Percentiles rank a stretch among this genome's conserved stretches.
phyloP scores from a whole-genome alignment of 2,797 vertebrate genomes.

The Melanogrammus aeglefinus region DNA sequence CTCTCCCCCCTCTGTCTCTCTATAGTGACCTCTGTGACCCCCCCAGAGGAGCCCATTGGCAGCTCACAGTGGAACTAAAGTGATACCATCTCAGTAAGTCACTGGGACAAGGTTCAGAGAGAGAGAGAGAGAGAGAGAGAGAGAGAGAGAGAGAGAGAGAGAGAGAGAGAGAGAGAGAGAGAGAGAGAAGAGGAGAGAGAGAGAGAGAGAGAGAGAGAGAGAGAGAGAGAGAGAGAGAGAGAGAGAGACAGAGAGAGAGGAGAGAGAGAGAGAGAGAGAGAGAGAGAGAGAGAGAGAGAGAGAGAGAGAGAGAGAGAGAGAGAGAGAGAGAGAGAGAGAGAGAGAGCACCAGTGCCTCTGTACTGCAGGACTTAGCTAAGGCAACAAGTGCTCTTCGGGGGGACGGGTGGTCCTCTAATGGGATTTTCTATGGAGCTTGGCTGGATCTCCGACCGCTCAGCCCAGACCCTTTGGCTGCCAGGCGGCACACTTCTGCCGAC shows the following conservation, averaged over 20 bases:
- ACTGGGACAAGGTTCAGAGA: conserved; percentile 60
- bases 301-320: conserved; percentile 40
- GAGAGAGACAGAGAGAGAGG: too few relatives aligned
- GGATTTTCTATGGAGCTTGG: conserved; percentile 90
- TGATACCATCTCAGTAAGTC: conserved; percentile 67
- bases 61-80: conserved; percentile 74
- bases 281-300: conserved; percentile 50
- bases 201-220: too few relatives aligned
- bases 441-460: conserved; percentile 81
- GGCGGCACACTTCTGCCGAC: conserved; percentile 72
- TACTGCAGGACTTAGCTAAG: conserved; percentile 52
- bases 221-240: conserved; percentile 50
- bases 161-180: too few relatives aligned
- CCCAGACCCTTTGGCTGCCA: conserved; percentile 67
- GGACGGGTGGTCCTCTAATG: conserved; percentile 73
- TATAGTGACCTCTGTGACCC: conserved; percentile 48
- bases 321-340: too few relatives aligned
- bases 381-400: conserved; percentile 76
- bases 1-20: conserved; percentile 3
- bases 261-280: conserved; percentile 64
- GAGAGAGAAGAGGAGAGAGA: too few relatives aligned
- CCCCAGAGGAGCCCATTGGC: conserved; percentile 59
- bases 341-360: conserved; percentile 33
- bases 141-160: too few relatives aligned
- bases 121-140: conserved; percentile 24